Percentiles rank a stretch among this genome's conserved stretches.
These are phyloP conservation scores for Epinotia demarniana DNA, from an alignment of 2,888 invertebrate species.

Conservation along the genomic window DNA sequence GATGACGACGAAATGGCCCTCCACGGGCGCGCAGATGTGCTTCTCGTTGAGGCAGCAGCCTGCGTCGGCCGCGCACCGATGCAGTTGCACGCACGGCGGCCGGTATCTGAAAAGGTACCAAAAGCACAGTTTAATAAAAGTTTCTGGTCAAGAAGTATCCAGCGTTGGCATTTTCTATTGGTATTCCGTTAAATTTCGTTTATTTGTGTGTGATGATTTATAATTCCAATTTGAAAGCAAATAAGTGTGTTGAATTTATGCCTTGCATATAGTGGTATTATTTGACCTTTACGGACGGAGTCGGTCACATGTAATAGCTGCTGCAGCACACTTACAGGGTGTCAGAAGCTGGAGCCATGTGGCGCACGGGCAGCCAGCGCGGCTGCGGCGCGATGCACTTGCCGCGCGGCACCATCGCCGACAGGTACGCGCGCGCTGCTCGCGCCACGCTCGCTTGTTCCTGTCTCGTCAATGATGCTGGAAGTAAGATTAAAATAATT, in stretches of 20 bases:
- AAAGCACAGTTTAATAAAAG: background rate
- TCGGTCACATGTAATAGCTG: too few relatives aligned
- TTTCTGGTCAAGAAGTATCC: background rate
- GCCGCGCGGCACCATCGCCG: conserved; percentile 72
- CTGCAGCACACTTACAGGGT: conserved; percentile 78
- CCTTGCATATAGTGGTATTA: too few relatives aligned
- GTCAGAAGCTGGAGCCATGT: conserved; percentile 88
- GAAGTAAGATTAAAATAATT: conserved; percentile 36
- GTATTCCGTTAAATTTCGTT: too few relatives aligned
- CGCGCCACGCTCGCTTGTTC: conserved; percentile 58
- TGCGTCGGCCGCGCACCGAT: conserved; percentile 94
- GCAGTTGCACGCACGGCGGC: conserved; percentile 93
- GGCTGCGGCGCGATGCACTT: conserved; percentile 89
- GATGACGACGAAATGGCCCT: conserved; percentile 88
- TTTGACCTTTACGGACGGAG: too few relatives aligned
- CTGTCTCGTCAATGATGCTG: conserved; percentile 61
- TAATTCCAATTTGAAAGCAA: too few relatives aligned
- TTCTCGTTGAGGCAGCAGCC: conserved; percentile 92
- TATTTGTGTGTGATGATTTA: too few relatives aligned
- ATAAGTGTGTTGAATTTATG: too few relatives aligned
- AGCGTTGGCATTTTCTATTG: background rate
- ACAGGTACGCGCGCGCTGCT: conserved; percentile 63
- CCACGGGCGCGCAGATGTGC: conserved; percentile 91
- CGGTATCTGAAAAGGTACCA: conserved; percentile 82
- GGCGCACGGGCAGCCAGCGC: conserved; percentile 89